These are phyloP conservation scores for Drosophila birchii DNA, from an alignment of 2,888 invertebrate genomes.

Conservation along the genomic window DNA sequence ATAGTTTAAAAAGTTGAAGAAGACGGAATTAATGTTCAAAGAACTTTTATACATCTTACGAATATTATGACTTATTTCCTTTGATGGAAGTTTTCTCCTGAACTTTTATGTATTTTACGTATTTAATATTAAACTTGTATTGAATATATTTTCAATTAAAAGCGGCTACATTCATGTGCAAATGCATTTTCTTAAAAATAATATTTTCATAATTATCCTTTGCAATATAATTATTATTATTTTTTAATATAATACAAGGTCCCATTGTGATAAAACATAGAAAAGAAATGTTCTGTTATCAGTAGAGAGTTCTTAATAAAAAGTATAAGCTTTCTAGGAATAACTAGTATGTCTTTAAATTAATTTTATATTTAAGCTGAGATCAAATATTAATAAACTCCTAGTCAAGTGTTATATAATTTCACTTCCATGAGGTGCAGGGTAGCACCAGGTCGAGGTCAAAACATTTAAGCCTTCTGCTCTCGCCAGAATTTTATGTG, in stretches of 20 bases:
- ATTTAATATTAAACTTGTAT: background rate
- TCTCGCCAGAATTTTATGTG: constrained; percentile 53
- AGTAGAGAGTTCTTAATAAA: background rate
- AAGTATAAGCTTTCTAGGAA: background rate
- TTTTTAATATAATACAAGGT: background rate
- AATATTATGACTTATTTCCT: background rate
- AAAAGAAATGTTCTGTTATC: background rate
- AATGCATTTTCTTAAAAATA: background rate
- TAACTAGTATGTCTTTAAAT: background rate
- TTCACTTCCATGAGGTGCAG: background rate
- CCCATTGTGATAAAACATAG: background rate
- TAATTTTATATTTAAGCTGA: background rate
- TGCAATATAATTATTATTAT: too few relatives aligned
- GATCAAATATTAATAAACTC: background rate
- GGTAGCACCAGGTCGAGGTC: constrained; percentile 8
- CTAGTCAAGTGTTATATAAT: background rate
- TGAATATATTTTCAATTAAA: too few relatives aligned
- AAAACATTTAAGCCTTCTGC: background rate
- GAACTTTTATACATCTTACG: too few relatives aligned
- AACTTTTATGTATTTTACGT: background rate
- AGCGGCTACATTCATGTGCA: background rate
- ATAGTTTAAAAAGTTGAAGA: background rate
- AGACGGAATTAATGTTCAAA: background rate
- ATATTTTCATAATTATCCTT: background rate
- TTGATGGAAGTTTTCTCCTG: background rate